Evolutionary conservation across 2,888 invertebrate genomes (phyloP).

Genomic region (Phyto melanocephala): DNA sequence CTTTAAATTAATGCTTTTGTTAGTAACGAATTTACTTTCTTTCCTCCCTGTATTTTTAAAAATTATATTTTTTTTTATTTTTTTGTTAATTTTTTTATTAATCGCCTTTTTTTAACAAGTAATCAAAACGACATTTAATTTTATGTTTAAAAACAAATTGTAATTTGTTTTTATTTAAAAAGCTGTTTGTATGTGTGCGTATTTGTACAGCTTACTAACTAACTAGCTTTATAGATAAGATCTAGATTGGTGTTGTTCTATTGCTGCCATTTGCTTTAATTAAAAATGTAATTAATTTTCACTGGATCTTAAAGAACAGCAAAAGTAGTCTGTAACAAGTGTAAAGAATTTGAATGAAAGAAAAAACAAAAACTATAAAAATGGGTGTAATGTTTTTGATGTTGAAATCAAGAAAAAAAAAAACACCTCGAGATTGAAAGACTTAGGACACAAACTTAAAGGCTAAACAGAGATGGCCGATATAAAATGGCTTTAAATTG

Average conservation of each 20-base stretch:
- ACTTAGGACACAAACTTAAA: not conserved
- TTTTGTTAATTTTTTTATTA: not conserved
- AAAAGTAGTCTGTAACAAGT: constrained; percentile 1
- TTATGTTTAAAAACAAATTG: constrained; percentile 30
- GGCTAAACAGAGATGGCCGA: too few species aligned
- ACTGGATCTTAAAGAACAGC: not conserved
- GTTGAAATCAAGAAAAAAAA: not conserved
- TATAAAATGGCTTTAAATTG: too few species aligned
- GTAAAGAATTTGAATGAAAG: not conserved
- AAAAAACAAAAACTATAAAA: not conserved
- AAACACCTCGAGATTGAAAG: constrained; percentile 12
- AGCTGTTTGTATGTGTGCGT: not conserved
- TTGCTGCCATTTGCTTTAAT: constrained; percentile 56
- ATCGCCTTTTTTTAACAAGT: not conserved
- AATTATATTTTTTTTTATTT: constrained; percentile 30
- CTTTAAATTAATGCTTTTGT: not conserved
- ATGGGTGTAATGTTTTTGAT: constrained; percentile 53
- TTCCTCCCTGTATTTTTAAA: not conserved
- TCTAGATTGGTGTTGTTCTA: not conserved
- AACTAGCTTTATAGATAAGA: constrained; percentile 39
- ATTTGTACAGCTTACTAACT: not conserved
- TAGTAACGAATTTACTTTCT: not conserved
- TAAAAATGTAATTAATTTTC: constrained; percentile 60
- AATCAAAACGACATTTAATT: constrained; percentile 48
- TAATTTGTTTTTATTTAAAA: not conserved